Evolutionary conservation across 2,888 invertebrate genomes (phyloP).

Genomic region (Caenorhabditis plicata): DNA sequence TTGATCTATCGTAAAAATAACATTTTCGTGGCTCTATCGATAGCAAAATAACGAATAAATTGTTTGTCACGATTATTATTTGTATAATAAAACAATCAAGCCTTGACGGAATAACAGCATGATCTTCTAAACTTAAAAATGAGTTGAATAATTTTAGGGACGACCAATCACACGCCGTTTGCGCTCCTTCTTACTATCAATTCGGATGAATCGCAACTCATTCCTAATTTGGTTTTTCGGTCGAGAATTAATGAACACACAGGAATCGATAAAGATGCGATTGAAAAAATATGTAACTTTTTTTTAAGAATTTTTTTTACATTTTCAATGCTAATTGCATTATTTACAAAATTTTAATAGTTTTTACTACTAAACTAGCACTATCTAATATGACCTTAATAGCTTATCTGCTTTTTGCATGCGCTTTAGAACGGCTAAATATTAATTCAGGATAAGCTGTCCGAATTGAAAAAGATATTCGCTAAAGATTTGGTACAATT

Average conservation of each 20-base stretch:
- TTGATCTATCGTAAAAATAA: too few species aligned
- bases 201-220: constrained; percentile 48
- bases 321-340: neutral
- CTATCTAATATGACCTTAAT: too few species aligned
- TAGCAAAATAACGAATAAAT: too few species aligned
- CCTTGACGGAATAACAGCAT: too few species aligned
- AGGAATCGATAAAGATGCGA: constrained; percentile 57
- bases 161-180: constrained; percentile 43
- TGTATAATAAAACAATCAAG: too few species aligned
- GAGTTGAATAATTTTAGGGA: constrained; percentile 20
- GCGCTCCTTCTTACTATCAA: constrained; percentile 50
- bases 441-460: constrained; percentile 48
- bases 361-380: too few species aligned
- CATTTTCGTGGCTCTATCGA: too few species aligned
- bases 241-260: constrained; percentile 56
- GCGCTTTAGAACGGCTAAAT: too few species aligned
- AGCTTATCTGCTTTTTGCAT: too few species aligned
- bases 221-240: constrained; percentile 58
- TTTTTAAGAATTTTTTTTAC: neutral
- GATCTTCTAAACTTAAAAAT: neutral
- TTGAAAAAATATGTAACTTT: constrained; percentile 57
- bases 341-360: too few species aligned
- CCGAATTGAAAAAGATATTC: constrained; percentile 50
- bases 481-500: constrained; percentile 53
- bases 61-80: too few species aligned